Percentiles rank a stretch among this genome's conserved stretches.
These are phyloP conservation scores for Exephanes ischioxanthus DNA, from an alignment of 2,888 invertebrate genomes.

Conservation along the genomic window DNA sequence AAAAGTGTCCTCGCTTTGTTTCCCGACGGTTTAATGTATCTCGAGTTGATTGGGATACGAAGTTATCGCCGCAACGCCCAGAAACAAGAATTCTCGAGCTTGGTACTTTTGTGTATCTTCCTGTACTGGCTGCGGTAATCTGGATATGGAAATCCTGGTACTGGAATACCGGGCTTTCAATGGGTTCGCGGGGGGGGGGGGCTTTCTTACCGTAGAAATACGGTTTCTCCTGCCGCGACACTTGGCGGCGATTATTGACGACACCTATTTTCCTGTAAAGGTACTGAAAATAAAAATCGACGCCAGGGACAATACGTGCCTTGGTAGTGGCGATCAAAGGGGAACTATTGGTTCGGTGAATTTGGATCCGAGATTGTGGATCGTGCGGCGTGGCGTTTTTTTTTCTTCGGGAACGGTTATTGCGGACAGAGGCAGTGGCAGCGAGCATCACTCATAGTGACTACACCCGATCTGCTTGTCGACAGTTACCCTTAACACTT, in stretches of 20 bases:
- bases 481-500: slow-evolving; percentile 68
- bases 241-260: too few relatives aligned
- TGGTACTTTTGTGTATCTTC: not conserved
- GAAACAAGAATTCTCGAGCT: not conserved
- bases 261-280: too few relatives aligned
- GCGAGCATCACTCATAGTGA: slow-evolving; percentile 67
- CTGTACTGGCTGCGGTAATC: too few relatives aligned
- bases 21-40: not conserved
- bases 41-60: not conserved
- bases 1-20: not conserved
- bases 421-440: slow-evolving; percentile 18
- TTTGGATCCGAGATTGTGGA: not conserved
- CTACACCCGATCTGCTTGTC: slow-evolving; percentile 70
- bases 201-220: not conserved
- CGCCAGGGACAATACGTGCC: not conserved
- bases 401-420: not conserved
- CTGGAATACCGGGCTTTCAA: not conserved
- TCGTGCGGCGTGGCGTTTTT: not conserved
- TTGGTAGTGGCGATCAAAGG: not conserved
- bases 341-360: too few relatives aligned
- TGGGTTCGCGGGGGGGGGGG: not conserved
- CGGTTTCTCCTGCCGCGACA: not conserved
- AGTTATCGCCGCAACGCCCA: not conserved
- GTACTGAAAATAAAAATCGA: not conserved
- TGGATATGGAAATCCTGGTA: not conserved